phyloP scores from a whole-genome alignment of 2,797 vertebrate genomes.

The Hafferia zeledoni region DNA sequence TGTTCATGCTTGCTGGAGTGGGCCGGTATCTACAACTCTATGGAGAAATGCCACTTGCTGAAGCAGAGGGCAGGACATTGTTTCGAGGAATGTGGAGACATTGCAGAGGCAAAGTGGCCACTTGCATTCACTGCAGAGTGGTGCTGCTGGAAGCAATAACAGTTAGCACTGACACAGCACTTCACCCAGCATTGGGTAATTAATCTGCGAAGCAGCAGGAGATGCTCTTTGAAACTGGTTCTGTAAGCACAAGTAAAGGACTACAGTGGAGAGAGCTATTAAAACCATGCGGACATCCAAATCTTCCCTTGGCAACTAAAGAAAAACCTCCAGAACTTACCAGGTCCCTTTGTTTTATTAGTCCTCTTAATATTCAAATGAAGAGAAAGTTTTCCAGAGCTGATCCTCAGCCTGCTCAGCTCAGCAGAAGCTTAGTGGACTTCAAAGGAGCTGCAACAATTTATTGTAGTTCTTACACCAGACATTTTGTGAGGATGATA shows the following conservation, averaged over 20 bases:
- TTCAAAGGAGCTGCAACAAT: conserved; percentile 19
- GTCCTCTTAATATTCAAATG: conserved; percentile 43
- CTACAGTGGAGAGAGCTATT: background rate
- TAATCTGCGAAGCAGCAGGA: conserved; percentile 43
- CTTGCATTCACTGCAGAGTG: background rate
- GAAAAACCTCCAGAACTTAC: conserved; percentile 21
- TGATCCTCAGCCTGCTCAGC: background rate
- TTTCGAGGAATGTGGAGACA: background rate
- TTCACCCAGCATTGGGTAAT: conserved; percentile 27
- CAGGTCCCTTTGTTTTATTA: conserved; percentile 40
- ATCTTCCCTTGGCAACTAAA: conserved; percentile 25
- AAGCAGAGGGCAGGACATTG: background rate
- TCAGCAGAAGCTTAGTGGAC: background rate
- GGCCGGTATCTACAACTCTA: background rate
- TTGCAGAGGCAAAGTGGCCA: background rate
- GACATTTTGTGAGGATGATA: background rate
- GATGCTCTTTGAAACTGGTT: background rate
- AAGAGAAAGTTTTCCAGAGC: conserved; percentile 45
- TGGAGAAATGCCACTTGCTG: background rate
- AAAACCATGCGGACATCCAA: conserved; percentile 17
- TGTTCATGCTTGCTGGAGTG: fast-evolving
- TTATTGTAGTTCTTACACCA: background rate
- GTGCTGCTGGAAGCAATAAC: conserved; percentile 6
- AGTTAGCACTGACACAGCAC: background rate
- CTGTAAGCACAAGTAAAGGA: background rate